Conservation (phyloP, 2,113 vertebrate species). For the Cnemophilus loriae region DNA sequence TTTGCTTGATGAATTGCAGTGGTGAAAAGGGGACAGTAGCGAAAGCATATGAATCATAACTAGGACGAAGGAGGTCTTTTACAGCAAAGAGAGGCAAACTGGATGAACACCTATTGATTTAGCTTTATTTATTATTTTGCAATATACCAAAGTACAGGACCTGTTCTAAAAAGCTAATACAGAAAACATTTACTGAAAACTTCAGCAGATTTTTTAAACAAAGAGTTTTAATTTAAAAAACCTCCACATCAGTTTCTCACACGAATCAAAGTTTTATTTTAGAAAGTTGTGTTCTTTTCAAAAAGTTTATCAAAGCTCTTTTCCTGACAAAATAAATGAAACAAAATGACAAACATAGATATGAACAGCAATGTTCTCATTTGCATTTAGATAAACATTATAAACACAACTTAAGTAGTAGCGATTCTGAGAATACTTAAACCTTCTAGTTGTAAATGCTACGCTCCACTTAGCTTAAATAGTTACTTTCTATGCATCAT, state of each 20-base stretch:
- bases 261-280: not conserved
- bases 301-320: not conserved
- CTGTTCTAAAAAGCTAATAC: not conserved
- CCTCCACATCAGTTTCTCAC: not conserved
- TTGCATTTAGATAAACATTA: conserved; percentile 49
- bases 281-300: not conserved
- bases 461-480: not conserved
- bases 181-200: not conserved
- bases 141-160: not conserved
- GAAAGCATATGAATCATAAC: not conserved
- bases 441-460: not conserved
- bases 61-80: not conserved
- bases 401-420: not conserved
- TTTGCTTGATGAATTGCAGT: not conserved
- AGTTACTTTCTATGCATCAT: not conserved
- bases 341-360: not conserved
- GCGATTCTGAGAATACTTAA: not conserved
- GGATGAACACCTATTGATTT: not conserved
- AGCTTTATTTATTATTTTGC: not conserved
- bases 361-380: not conserved
- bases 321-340: not conserved
- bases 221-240: not conserved
- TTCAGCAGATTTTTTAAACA: not conserved
- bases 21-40: not conserved
- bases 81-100: not conserved